Percentiles rank a stretch among this genome's conserved stretches.
These are phyloP conservation scores for Planococcus citri DNA, from an alignment of 1,140 invertebrate species.

Conservation along the genomic window DNA sequence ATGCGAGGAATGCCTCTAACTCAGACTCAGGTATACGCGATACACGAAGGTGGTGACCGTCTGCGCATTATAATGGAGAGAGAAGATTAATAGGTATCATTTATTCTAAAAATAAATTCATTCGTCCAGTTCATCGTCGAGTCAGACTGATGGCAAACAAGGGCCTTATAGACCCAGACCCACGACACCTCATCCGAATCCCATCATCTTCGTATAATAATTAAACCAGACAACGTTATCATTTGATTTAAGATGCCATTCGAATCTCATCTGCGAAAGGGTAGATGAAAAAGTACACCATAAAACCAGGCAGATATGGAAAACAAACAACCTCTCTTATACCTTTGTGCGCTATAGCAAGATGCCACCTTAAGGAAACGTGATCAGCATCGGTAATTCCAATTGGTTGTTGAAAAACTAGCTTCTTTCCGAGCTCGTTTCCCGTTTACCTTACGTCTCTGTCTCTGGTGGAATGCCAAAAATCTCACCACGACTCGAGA, in stretches of 20 bases:
- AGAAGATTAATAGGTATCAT: not conserved
- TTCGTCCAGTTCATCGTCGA: not conserved
- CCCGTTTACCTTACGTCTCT: too few species aligned
- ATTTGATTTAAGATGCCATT: too few species aligned
- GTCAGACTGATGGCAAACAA: too few species aligned
- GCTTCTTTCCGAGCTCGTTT: too few species aligned
- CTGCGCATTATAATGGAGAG: not conserved
- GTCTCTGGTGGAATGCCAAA: not conserved
- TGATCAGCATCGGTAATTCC: not conserved
- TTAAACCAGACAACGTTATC: too few species aligned
- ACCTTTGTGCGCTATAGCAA: too few species aligned
- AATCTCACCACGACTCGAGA: not conserved
- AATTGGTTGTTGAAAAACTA: too few species aligned
- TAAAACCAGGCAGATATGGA: not conserved
- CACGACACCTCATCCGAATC: too few species aligned
- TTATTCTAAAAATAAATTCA: conserved; percentile 1
- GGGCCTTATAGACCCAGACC: too few species aligned
- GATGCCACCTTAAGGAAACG: not conserved
- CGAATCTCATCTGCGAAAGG: too few species aligned
- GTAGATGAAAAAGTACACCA: too few species aligned
- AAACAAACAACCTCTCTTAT: not conserved
- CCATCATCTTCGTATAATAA: too few species aligned
- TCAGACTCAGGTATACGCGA: not conserved
- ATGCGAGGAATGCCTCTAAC: not conserved
- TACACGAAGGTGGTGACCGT: not conserved